Evolutionary conservation across 2,113 vertebrate genomes (phyloP), one percentile per base, ranked within the genome.

Genomic region (Pycnonotus jocosus): DNA sequence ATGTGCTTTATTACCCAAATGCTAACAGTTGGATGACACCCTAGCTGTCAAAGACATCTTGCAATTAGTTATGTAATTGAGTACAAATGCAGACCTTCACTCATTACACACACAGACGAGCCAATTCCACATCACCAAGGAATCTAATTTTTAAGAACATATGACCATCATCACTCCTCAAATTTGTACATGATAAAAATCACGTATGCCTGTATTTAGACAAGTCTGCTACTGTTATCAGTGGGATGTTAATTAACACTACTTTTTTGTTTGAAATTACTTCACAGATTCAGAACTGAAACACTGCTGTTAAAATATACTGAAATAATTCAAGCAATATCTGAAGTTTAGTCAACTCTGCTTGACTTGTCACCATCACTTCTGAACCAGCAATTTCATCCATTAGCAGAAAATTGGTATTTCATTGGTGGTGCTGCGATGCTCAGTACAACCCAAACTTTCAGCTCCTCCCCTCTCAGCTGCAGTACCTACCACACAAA

Each of bases 351-450:
- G n/a, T 23, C 24, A 91, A 14, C 12, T 61, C 54, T 11, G 31
- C 18, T 54, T 69, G 53, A 20, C 22, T n/a, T 42, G 12, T 19
- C 47, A 69, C 51, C 35, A 58, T 17, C 22, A 21, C 57, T 40
- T 68, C 57, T n/a, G 53, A 76, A 64, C 2, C 22, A 57, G 27
- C 25, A 80, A 13, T 53, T 72, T 35, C 11, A 86, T 3, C 44
- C 5, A 2, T 38, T 17, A 51, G 1, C 71, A 91, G 38, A 50
- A 51, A 58, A 62, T 0, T 5, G 23, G 0, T 28, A 33, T 12
- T 33, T 73, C 22, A 57, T 1, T 24, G 38, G 24, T 40, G 24
- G 64, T 10, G 37, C 28, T 10, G 0, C 0, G 5, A 27, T 30
- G 21, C 47, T 77, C 9, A 1, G 11, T 18, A 42, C 17, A 48